These are phyloP conservation scores for Dynastes maya DNA, from an alignment of 2,888 invertebrate species.

Conservation along the genomic window DNA sequence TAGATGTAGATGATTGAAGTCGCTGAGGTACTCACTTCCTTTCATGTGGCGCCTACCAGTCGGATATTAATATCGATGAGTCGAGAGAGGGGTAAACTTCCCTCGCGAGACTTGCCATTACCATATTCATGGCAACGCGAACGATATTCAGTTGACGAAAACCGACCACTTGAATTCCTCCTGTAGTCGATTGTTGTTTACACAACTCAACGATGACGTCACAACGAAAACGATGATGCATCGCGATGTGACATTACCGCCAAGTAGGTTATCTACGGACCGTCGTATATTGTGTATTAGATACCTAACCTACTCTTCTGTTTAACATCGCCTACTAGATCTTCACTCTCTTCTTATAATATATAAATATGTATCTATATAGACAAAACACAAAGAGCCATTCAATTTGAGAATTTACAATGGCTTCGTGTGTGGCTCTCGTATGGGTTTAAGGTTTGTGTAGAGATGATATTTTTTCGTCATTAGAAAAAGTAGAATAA, in stretches of 20 bases:
- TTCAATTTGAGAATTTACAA: slow-evolving; percentile 48
- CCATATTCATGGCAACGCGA: slow-evolving; percentile 64
- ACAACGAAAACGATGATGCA: slow-evolving; percentile 51
- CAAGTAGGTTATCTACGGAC: too few species aligned
- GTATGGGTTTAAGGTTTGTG: slow-evolving; percentile 15
- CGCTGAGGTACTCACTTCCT: slow-evolving; percentile 41
- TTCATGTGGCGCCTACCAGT: slow-evolving; percentile 54
- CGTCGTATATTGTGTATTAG: slow-evolving; percentile 26
- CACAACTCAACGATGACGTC: slow-evolving; percentile 11
- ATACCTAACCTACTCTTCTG: too few species aligned
- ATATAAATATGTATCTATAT: slow-evolving; percentile 13
- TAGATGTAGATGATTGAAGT: slow-evolving; percentile 13
- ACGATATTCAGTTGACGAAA: slow-evolving; percentile 63
- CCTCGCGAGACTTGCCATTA: slow-evolving; percentile 58
- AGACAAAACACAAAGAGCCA: slow-evolving; percentile 43
- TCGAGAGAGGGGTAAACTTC: slow-evolving; percentile 55
- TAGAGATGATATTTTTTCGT: slow-evolving; percentile 19
- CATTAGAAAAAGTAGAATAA: slow-evolving; percentile 30
- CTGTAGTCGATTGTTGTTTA: slow-evolving; percentile 60
- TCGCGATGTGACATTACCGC: slow-evolving; percentile 38
- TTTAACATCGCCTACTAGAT: slow-evolving; percentile 36
- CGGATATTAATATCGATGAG: slow-evolving; percentile 57
- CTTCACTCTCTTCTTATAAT: background rate
- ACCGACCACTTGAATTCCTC: slow-evolving; percentile 62
- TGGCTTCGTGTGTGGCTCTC: slow-evolving; percentile 47